phyloP scores from a whole-genome alignment of 2,888 invertebrate species.

The Odiellus spinosus region DNA sequence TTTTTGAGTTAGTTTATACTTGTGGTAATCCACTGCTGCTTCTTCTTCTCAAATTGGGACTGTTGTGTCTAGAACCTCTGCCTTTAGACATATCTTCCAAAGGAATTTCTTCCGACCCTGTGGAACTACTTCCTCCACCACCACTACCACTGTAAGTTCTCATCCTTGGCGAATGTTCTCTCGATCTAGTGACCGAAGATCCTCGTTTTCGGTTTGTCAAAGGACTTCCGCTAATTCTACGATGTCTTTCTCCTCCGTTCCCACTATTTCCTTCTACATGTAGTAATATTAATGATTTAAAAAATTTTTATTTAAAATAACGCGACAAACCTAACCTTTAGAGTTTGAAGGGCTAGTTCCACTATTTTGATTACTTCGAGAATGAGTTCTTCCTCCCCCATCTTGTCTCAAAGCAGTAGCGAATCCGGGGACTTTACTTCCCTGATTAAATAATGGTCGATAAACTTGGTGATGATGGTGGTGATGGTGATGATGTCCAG shows the following conservation, averaged over 20 bases:
- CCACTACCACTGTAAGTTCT: conserved; percentile 5
- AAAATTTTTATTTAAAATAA: neutral
- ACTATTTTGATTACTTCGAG: no score
- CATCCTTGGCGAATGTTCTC: conserved; percentile 18
- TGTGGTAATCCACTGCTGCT: conserved; percentile 14
- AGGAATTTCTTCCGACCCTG: conserved; percentile 26
- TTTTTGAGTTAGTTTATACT: no score
- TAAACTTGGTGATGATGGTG: conserved; percentile 3
- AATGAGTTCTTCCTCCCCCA: conserved; percentile 3
- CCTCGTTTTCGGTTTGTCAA: conserved; percentile 5
- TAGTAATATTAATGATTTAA: neutral
- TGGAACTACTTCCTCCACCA: no score
- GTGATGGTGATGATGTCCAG: conserved; percentile 6
- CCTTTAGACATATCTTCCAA: conserved; percentile 27
- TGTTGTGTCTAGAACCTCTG: conserved; percentile 10
- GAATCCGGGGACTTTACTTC: conserved; percentile 19
- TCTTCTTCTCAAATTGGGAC: conserved; percentile 12
- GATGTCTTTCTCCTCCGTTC: neutral
- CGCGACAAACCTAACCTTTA: no score
- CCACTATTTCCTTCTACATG: neutral
- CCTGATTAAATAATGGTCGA: conserved; percentile 14
- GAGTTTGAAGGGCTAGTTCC: no score
- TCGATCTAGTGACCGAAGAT: conserved; percentile 9
- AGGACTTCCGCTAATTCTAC: conserved; percentile 18
- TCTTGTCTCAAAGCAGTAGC: conserved; percentile 16